Evolutionary conservation across 2,888 invertebrate species (phyloP), one percentile per base, ranked within the genome.

Genomic region (Galeopsomyia nigrocyanea): DNA sequence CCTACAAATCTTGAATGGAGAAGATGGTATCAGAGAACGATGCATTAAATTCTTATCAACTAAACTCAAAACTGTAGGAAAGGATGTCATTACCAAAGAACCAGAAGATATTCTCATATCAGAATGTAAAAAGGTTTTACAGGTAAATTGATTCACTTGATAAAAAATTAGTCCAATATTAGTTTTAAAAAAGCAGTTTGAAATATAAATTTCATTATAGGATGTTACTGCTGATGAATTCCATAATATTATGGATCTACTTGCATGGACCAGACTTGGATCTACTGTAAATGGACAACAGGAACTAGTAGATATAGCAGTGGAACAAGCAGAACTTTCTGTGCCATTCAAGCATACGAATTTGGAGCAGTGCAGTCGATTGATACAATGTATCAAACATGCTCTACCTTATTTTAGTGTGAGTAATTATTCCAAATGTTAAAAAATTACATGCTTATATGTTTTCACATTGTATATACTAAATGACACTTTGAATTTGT

Each of bases 151-250:
- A 70, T 46, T 76, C 14, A 6, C 46, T 21, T 39, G 53, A 16
- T 31, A 26, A 0, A 46, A 55, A 14, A 50, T 26, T 47, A 61
- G 50, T 62, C 55, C 3, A 66, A 17, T 50, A 0, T n/a, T 1
- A 16, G 6, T 39, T 53, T 39, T 0, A 46, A 47, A 60, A 13
- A 21, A 31, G 26, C 7, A 39, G 9, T 9, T 31, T 51, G 3
- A n/a, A 19, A 21, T 46, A 50, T 22, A 67, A 9, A 16, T 68
- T 67, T 64, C 3, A 47, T 74, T 76, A n/a, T 82, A 95, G 92
- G 95, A 96, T 89, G 94, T 96, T 39, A 95, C 94, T 16, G 95
- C 95, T 47, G 95, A 95, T 79, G 98, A 98, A 87, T 97, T 98
- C 88, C 92, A 95, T 80, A 90, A 92, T 75, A 91, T 98, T 73